Evolutionary conservation across 2,797 vertebrate genomes (phyloP).

Genomic region (Leptatherina wallacei): DNA sequence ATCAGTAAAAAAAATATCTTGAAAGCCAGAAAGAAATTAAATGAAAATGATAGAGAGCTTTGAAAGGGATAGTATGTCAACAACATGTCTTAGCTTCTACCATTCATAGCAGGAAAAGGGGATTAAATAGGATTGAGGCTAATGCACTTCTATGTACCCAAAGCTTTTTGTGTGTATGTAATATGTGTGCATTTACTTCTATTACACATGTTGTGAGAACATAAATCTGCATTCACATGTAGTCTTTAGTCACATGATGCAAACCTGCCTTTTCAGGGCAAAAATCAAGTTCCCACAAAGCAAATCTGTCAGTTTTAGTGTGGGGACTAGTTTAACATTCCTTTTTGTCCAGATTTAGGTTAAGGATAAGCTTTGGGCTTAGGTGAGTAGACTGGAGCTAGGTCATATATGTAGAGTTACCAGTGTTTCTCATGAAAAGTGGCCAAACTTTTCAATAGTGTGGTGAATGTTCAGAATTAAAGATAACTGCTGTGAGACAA

Average conservation of each 20-base stretch:
- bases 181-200: constrained; percentile 12
- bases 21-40: constrained; percentile 1
- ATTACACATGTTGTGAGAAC: constrained; percentile 12
- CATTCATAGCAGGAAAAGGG: constrained; percentile 18
- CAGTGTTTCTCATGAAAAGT: not conserved
- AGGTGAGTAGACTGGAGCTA: not conserved
- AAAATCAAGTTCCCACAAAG: not conserved
- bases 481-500: not conserved
- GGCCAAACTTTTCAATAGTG: not conserved
- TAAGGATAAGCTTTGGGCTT: not conserved
- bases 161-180: constrained; percentile 32
- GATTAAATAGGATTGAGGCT: constrained; percentile 52
- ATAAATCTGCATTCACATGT: constrained; percentile 6
- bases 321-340: not conserved
- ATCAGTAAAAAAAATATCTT: constrained; percentile 7
- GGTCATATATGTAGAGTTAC: not conserved
- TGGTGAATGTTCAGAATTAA: not conserved
- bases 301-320: constrained; percentile 2
- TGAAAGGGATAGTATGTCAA: constrained; percentile 32
- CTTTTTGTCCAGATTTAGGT: not conserved
- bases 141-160: constrained; percentile 40
- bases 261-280: not conserved
- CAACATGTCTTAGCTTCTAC: constrained; percentile 34
- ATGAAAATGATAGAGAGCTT: constrained; percentile 28
- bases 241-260: not conserved